phyloP scores from a whole-genome alignment of 2,888 invertebrate genomes.

The Cephus sareptanus region DNA sequence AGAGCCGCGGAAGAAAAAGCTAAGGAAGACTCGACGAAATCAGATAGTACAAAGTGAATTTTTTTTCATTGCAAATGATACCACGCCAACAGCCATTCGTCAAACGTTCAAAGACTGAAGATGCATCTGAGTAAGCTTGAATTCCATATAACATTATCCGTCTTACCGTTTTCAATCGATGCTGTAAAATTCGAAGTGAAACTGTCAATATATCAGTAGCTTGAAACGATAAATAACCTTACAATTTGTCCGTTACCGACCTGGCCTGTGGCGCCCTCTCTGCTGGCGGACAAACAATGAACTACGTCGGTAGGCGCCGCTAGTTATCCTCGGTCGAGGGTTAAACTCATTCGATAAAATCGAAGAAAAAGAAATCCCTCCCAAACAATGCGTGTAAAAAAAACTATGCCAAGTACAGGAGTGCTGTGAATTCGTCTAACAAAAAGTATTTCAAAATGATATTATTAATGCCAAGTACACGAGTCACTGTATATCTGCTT shows the following conservation, averaged over 20 bases:
- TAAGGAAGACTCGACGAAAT: not conserved
- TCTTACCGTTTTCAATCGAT: not conserved
- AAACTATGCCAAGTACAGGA: no score
- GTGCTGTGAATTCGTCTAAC: no score
- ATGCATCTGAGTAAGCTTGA: not conserved
- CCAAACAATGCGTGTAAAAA: no score
- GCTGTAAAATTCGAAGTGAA: not conserved
- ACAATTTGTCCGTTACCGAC: not conserved
- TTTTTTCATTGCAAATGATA: not conserved
- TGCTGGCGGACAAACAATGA: not conserved
- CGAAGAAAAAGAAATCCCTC: no score
- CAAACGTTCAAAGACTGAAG: not conserved
- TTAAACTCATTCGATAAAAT: no score
- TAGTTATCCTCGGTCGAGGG: not conserved
- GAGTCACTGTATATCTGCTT: no score
- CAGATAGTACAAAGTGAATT: not conserved
- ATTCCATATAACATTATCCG: not conserved
- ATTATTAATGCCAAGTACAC: no score
- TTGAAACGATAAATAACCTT: not conserved
- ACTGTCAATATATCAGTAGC: not conserved
- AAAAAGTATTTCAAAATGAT: no score
- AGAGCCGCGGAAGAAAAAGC: not conserved
- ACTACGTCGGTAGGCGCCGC: not conserved
- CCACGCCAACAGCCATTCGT: not conserved
- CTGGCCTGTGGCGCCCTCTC: not conserved